Conservation (phyloP, 2,113 vertebrate species). For the Pelmatolapia mariae region DNA sequence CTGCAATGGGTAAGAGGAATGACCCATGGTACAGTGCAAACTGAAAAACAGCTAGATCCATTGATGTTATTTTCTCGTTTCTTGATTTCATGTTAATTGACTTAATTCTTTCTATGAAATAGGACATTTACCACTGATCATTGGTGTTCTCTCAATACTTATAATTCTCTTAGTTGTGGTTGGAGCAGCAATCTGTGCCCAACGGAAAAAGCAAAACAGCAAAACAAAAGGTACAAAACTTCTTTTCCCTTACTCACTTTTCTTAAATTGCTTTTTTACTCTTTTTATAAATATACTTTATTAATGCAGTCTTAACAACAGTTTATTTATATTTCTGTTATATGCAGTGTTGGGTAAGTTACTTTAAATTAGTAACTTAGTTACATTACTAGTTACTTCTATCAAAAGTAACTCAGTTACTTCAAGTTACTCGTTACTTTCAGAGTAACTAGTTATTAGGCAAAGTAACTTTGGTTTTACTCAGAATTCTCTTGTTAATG, state of each 20-base stretch:
- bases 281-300: neutral
- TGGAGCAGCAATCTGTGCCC: neutral
- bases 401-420: too few species aligned
- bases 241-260: accelerated
- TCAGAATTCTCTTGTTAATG: too few species aligned
- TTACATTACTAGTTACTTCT: too few species aligned
- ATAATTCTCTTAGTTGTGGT: neutral
- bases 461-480: too few species aligned
- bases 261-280: accelerated
- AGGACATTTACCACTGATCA: neutral
- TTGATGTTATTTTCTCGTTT: accelerated
- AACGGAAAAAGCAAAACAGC: accelerated
- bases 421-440: too few species aligned
- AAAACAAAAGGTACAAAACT: neutral
- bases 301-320: too few species aligned
- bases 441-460: too few species aligned
- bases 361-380: too few species aligned
- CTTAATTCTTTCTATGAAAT: neutral
- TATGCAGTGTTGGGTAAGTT: too few species aligned
- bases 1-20: neutral
- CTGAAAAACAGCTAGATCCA: accelerated
- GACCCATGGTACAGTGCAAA: neutral
- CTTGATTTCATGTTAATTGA: neutral
- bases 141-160: neutral
- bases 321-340: too few species aligned